These are phyloP conservation scores for Pollenia griseotomentosa DNA, from an alignment of 2,888 invertebrate genomes.

Conservation along the genomic window DNA sequence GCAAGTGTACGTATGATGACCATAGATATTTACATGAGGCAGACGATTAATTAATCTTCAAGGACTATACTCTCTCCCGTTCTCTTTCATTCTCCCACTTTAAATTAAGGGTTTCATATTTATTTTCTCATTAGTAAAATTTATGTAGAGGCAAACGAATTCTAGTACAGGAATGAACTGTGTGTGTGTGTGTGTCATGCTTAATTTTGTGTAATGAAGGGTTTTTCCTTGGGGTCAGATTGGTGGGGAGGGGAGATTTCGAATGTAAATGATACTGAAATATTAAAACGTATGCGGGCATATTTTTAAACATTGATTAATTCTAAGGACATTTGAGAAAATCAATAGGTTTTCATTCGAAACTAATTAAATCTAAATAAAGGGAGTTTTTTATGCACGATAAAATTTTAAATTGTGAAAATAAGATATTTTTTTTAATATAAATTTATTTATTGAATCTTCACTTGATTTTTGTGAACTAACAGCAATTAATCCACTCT, in stretches of 20 bases:
- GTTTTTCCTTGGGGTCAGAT: background rate
- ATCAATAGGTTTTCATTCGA: background rate
- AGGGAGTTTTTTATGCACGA: no score
- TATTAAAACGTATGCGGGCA: slow-evolving; percentile 1
- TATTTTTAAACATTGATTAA: slow-evolving; percentile 40
- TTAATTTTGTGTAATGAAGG: background rate
- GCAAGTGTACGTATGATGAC: slow-evolving; percentile 53
- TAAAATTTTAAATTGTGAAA: no score
- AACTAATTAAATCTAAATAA: background rate
- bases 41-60: slow-evolving; percentile 84
- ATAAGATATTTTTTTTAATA: no score
- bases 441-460: no score
- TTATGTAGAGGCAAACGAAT: slow-evolving; percentile 50
- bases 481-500: no score
- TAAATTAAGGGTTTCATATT: slow-evolving; percentile 80
- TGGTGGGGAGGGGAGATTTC: background rate
- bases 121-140: slow-evolving; percentile 71
- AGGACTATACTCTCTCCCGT: slow-evolving; percentile 77
- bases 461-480: no score
- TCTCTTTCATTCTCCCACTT: slow-evolving; percentile 3
- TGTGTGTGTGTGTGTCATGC: background rate
- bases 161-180: background rate
- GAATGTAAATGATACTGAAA: slow-evolving; percentile 14
- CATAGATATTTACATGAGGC: slow-evolving; percentile 78
- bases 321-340: slow-evolving; percentile 2